Evolutionary conservation across 1,140 invertebrate species (phyloP).

Genomic region (Orussus abietinus): DNA sequence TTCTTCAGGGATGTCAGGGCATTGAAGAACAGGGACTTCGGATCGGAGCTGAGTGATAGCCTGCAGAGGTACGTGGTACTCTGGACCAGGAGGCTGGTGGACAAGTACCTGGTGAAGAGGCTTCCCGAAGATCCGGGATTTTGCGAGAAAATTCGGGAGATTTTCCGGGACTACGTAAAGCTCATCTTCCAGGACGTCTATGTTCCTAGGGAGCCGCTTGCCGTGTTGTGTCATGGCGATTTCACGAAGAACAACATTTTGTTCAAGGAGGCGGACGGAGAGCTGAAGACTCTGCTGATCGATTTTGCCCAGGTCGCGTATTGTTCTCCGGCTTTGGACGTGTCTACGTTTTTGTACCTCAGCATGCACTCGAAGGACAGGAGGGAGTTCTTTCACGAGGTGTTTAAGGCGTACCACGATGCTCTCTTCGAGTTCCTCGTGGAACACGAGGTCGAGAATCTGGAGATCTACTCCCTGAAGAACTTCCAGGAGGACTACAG

Average conservation of each 20-base stretch:
- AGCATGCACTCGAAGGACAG: conserved; percentile 22
- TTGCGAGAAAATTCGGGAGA: conserved; percentile 21
- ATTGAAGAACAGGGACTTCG: no score
- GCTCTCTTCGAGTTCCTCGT: conserved; percentile 19
- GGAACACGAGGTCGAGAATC: conserved; percentile 15
- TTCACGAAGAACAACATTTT: conserved; percentile 44
- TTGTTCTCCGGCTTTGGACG: conserved; percentile 40
- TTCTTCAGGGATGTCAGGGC: no score
- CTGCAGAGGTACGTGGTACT: no score
- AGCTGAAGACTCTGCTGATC: conserved; percentile 35
- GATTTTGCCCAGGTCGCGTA: conserved; percentile 45
- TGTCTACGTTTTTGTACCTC: conserved; percentile 46
- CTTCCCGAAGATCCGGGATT: conserved; percentile 26
- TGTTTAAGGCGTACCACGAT: conserved; percentile 38
- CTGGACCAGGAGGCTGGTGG: no score
- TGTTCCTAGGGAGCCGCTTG: conserved; percentile 34
- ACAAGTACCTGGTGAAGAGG: no score
- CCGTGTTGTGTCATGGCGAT: conserved; percentile 47
- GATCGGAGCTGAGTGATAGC: no score
- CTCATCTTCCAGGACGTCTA: no score
- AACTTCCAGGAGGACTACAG: conserved; percentile 35
- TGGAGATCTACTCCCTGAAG: conserved; percentile 27
- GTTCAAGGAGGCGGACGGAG: conserved; percentile 24
- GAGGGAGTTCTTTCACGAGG: conserved; percentile 21
- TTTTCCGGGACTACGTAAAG: no score